Conservation (phyloP, 1,140 invertebrate species). For the Teleogryllus occipitalis region DNA sequence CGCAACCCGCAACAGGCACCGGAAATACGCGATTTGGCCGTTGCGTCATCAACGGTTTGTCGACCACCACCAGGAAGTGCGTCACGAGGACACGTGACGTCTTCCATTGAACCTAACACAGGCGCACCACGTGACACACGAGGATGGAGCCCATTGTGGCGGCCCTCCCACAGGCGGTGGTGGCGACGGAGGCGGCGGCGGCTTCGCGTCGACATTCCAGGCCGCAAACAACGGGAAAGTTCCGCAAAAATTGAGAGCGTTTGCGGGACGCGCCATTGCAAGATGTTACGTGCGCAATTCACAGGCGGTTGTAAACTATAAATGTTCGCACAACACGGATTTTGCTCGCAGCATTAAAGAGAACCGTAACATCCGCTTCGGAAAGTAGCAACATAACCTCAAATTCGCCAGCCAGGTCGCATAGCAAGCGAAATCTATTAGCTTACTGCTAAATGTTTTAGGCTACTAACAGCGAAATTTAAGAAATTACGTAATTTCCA, state of each 20-base stretch:
- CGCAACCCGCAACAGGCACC: constrained; percentile 2
- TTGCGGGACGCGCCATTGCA: too few species aligned
- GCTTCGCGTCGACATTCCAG: neutral
- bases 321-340: too few species aligned
- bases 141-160: neutral
- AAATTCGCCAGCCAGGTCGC: too few species aligned
- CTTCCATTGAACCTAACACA: neutral
- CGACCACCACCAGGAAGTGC: constrained; percentile 2
- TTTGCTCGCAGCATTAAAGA: too few species aligned
- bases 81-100: neutral
- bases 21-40: neutral
- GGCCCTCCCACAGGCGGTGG: neutral
- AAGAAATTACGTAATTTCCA: too few species aligned
- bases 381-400: too few species aligned
- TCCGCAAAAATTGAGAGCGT: neutral
- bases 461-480: too few species aligned
- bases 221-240: neutral
- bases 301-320: too few species aligned
- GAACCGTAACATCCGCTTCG: too few species aligned
- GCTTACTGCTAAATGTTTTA: too few species aligned
- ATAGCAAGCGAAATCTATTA: too few species aligned
- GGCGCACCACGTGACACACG: neutral
- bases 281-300: too few species aligned
- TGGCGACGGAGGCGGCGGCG: neutral
- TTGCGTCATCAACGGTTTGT: constrained; percentile 3